Evolutionary conservation across 2,888 invertebrate genomes (phyloP).

Genomic region (Pollenia labialis): DNA sequence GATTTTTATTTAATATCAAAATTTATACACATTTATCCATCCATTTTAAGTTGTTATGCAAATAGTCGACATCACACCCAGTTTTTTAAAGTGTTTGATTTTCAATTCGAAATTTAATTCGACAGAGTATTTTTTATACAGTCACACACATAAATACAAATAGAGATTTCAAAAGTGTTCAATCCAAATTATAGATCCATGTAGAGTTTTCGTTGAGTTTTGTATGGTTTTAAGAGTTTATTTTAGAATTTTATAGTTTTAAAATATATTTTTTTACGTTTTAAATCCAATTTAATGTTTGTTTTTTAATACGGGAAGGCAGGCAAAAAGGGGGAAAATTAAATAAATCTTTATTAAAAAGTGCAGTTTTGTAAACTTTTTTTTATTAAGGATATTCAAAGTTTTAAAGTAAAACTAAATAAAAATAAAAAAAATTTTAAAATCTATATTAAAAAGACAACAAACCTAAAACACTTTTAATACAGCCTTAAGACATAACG

Average conservation of each 20-base stretch:
- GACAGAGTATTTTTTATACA: conserved; percentile 2
- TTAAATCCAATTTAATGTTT: conserved; percentile 35
- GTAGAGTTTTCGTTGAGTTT: conserved; percentile 10
- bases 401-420: conserved; percentile 2
- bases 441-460: neutral
- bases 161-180: conserved; percentile 40
- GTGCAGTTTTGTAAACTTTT: conserved; percentile 4
- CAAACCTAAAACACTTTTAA: conserved; percentile 2
- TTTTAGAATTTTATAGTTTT: conserved; percentile 5
- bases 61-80: neutral
- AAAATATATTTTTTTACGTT: conserved; percentile 10
- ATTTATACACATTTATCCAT: conserved; percentile 35
- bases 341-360: conserved; percentile 44
- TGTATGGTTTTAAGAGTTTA: conserved; percentile 8
- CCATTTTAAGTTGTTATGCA: conserved; percentile 6
- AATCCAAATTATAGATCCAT: conserved; percentile 45
- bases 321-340: conserved; percentile 58
- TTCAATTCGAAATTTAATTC: neutral
- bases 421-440: conserved; percentile 1
- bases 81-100: neutral
- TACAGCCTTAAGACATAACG: conserved; percentile 9
- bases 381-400: too few relatives aligned
- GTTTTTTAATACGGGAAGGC: conserved; percentile 63
- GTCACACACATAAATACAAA: neutral
- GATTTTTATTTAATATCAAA: neutral